phyloP scores from a whole-genome alignment of 1,140 invertebrate species.

The Drosophila mauritiana region DNA sequence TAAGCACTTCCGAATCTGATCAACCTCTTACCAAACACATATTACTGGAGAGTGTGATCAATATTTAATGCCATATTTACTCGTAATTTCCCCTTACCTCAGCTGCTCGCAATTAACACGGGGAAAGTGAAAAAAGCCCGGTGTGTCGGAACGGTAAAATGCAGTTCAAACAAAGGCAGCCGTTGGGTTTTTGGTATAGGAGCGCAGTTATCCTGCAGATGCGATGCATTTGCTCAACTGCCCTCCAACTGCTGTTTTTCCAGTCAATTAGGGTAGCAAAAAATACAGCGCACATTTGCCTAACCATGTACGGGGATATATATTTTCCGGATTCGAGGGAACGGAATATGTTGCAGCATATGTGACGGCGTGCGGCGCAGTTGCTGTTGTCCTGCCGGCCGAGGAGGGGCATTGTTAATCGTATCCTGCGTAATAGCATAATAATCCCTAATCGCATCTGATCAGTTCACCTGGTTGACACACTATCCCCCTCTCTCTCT shows the following conservation, averaged over 20 bases:
- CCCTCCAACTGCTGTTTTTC: constrained; percentile 52
- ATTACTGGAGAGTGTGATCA: constrained; percentile 15
- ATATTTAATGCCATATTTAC: constrained; percentile 31
- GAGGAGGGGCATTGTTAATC: constrained; percentile 71
- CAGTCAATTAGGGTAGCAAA: constrained; percentile 82
- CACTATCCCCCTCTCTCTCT: constrained; percentile 26
- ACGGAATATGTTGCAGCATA: constrained; percentile 59
- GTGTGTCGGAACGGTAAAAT: constrained; percentile 69
- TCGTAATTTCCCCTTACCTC: constrained; percentile 24
- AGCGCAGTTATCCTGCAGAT: constrained; percentile 57
- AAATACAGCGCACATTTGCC: constrained; percentile 69
- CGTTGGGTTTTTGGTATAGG: constrained; percentile 29
- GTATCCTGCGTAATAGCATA: constrained; percentile 83
- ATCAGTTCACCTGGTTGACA: constrained; percentile 78
- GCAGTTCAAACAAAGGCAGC: constrained; percentile 76
- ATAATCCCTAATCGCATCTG: constrained; percentile 83
- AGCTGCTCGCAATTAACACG: constrained; percentile 73
- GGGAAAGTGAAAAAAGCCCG: constrained; percentile 55
- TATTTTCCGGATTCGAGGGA: constrained; percentile 10
- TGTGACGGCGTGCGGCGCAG: constrained; percentile 78
- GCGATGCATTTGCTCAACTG: constrained; percentile 35
- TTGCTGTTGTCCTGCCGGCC: constrained; percentile 55
- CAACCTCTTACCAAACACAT: neutral
- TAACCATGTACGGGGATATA: constrained; percentile 33
- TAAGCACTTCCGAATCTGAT: neutral